A percentile compares a stretch with the other conserved stretches of the same genome.
These are phyloP conservation scores for Haplotaxodon microlepis DNA, from an alignment of 2,113 vertebrate species.

Conservation along the genomic window DNA sequence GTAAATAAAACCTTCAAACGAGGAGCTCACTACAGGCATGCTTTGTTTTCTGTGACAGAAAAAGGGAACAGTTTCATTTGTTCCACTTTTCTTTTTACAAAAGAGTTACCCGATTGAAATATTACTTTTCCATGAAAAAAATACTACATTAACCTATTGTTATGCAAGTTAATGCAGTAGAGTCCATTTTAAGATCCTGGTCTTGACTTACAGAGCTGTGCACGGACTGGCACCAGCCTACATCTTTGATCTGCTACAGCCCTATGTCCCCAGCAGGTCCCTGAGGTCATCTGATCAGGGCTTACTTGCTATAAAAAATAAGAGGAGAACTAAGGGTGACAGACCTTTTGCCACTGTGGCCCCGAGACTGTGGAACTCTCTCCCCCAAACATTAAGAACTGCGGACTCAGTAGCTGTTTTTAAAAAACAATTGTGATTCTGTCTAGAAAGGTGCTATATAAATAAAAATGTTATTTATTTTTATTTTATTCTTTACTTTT, in stretches of 20 bases:
- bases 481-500: background rate
- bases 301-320: background rate
- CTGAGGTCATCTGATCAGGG: background rate
- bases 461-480: too few relatives aligned
- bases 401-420: background rate
- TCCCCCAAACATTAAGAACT: background rate
- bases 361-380: background rate
- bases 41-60: background rate
- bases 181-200: background rate
- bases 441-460: background rate
- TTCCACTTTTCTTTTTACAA: background rate
- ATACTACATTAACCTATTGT: background rate
- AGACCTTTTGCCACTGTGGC: background rate
- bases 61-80: background rate
- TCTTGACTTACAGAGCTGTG: background rate
- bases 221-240: background rate
- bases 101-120: accelerated
- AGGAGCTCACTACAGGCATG: background rate
- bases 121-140: background rate
- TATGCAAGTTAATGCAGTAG: background rate
- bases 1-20: background rate
- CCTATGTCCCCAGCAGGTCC: background rate
- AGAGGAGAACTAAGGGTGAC: background rate
- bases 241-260: background rate
- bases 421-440: background rate